Conservation (phyloP, 35 echinoderm and acorn worm species). For the Patiria miniata region DNA sequence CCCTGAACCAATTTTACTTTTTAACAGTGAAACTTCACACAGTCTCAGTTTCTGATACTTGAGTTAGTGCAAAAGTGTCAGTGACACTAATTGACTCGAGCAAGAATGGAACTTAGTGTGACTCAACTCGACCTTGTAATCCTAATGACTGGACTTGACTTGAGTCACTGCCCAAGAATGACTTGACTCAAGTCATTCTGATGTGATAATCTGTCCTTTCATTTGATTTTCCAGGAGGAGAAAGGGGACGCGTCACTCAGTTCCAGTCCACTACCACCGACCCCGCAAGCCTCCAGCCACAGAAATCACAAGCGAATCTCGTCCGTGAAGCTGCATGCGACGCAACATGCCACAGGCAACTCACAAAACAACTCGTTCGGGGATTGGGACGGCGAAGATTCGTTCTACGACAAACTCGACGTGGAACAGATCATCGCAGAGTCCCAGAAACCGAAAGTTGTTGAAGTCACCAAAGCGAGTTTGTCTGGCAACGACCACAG, state of each 20-base stretch:
- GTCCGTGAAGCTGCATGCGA: background rate
- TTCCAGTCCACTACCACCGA: conserved; percentile 6
- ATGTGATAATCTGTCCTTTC: background rate
- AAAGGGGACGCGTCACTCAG: background rate
- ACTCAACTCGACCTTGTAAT: no score
- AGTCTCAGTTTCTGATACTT: no score
- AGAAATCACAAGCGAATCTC: background rate
- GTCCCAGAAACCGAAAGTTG: conserved; percentile 16
- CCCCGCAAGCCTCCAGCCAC: background rate
- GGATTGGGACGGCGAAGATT: conserved; percentile 54
- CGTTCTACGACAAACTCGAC: conserved; percentile 45
- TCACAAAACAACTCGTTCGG: background rate
- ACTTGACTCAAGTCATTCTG: no score
- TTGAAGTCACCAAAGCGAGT: background rate
- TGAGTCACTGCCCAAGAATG: no score
- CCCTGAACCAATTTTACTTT: no score
- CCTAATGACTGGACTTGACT: no score
- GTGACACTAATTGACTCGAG: no score
- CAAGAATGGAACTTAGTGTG: no score
- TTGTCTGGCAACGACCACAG: background rate
- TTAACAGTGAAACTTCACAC: no score
- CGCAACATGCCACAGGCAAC: no score
- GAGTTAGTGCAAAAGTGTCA: no score
- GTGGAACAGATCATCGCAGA: conserved; percentile 30
- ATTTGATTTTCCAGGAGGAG: background rate